phyloP scores from a whole-genome alignment of 2,797 vertebrate species.

The Tamandua tetradactyla region DNA sequence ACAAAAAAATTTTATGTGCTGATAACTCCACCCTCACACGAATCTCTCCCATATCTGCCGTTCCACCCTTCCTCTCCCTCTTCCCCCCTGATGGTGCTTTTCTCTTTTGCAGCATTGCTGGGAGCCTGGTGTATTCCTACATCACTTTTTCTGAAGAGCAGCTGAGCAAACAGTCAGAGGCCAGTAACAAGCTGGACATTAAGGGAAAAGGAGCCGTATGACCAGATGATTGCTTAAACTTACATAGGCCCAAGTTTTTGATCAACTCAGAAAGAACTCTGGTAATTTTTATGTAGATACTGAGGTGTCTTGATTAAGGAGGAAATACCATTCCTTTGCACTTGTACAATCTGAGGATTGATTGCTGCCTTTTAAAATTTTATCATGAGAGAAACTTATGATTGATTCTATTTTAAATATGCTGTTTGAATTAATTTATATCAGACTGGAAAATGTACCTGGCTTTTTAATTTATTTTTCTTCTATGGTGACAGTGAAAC shows the following conservation, averaged over 20 bases:
- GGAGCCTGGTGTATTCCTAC: constrained; percentile 97
- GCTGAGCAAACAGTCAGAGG: constrained; percentile 87
- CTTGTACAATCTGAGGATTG: constrained; percentile 76
- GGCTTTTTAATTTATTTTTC: constrained; percentile 78
- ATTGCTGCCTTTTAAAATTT: constrained; percentile 80
- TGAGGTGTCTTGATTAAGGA: not conserved
- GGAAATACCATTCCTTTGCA: constrained; percentile 61
- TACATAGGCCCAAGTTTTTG: fast-evolving
- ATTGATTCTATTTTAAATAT: constrained; percentile 70
- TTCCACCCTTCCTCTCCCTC: not conserved
- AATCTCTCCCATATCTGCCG: not conserved
- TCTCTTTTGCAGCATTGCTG: constrained; percentile 91
- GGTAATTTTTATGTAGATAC: constrained; percentile 8
- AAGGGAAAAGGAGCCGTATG: constrained; percentile 88
- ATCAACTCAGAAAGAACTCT: not conserved
- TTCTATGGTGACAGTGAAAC: constrained; percentile 50
- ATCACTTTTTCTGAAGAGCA: constrained; percentile 96
- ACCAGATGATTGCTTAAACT: constrained; percentile 12
- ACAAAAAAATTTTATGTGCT: not conserved
- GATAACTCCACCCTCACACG: not conserved
- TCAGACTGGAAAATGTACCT: constrained; percentile 64
- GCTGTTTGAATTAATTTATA: constrained; percentile 77
- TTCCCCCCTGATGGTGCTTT: not conserved
- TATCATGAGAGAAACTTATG: constrained; percentile 56
- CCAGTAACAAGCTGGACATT: constrained; percentile 84